Evolutionary conservation across 2,797 vertebrate genomes (phyloP), one percentile per base, ranked within the genome.

Genomic region (Aulostomus chinensis): DNA sequence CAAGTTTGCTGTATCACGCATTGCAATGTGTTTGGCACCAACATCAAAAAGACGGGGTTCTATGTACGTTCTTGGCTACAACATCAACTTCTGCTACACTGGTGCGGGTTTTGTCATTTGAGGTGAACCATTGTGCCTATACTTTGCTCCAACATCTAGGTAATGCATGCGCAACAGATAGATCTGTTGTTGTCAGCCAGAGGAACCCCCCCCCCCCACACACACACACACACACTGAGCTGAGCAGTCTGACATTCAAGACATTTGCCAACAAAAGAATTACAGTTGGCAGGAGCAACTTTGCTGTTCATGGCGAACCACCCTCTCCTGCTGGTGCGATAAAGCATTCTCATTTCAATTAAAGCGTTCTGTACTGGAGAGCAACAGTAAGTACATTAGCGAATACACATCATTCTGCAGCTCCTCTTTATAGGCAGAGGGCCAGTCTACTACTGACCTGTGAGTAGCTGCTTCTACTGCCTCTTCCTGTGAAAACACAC

Each of bases 371-470:
- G n/a, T 45, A 17, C 1, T 7, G 20, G 24, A 38, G 11, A 21
- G 41, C 36, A 31, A 9, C 20, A 60, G 51, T 26, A 22, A n/a
- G n/a, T n/a, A n/a, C 43, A 69, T 58, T 17, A 54, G 32, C 31
- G 38, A 28, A 37, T 21, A 8, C 4, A 13, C 25, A 41, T 31
- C n/a, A 21, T 1, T 45, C 17, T 32, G 8, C 9, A 20, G 15
- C 16, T 21, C 5, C 20, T 15, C 34, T 22, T 13, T n/a, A 13
- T 15, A 16, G 22, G 39, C 18, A 35, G 15, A 9, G 9, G 2
- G 34, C 53, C 30, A 24, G n/a, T 9, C 1, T 28, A 25, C 32
- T 31, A 4, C 7, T 18, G 25, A 31, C 15, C 7, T 39, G 21
- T 10, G 25, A 52, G 36, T 13, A 31, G 7, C 18, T 16, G 1